Conservation (phyloP, 1,140 invertebrate genomes). For the Bombus waltoni region DNA sequence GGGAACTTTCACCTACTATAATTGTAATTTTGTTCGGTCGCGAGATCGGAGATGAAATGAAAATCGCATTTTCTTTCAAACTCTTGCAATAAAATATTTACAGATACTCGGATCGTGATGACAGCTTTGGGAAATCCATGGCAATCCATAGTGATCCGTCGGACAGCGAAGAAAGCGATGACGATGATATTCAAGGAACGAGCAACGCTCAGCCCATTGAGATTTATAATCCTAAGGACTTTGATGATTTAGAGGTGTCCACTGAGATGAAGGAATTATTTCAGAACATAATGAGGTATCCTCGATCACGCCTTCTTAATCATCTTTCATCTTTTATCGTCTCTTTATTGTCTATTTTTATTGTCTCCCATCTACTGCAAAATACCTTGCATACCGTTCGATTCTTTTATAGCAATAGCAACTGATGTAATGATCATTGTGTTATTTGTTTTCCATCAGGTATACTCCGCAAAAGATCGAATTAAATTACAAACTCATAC, state of each 20-base stretch:
- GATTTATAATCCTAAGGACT: conserved; percentile 93
- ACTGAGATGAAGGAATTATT: conserved; percentile 96
- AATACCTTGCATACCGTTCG: too few relatives aligned
- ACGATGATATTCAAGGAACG: conserved; percentile 76
- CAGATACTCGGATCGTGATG: conserved; percentile 62
- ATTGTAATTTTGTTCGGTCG: neutral
- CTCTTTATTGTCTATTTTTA: too few relatives aligned
- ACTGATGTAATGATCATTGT: neutral
- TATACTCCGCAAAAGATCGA: conserved; percentile 97
- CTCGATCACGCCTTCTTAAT: neutral
- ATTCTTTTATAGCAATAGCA: too few relatives aligned
- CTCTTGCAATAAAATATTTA: neutral
- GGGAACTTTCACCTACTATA: too few relatives aligned
- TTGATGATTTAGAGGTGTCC: conserved; percentile 91
- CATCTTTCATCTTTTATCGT: neutral
- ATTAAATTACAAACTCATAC: conserved; percentile 94
- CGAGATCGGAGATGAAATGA: neutral
- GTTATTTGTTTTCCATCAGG: conserved; percentile 82
- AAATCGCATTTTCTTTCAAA: neutral
- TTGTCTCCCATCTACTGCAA: too few relatives aligned
- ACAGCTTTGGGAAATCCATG: conserved; percentile 68
- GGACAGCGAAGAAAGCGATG: conserved; percentile 78
- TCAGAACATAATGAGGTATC: conserved; percentile 94
- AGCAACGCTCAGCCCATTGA: conserved; percentile 82
- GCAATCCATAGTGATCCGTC: conserved; percentile 76